These are phyloP conservation scores for Oxytorus armatus DNA, from an alignment of 2,888 invertebrate species.

Conservation along the genomic window DNA sequence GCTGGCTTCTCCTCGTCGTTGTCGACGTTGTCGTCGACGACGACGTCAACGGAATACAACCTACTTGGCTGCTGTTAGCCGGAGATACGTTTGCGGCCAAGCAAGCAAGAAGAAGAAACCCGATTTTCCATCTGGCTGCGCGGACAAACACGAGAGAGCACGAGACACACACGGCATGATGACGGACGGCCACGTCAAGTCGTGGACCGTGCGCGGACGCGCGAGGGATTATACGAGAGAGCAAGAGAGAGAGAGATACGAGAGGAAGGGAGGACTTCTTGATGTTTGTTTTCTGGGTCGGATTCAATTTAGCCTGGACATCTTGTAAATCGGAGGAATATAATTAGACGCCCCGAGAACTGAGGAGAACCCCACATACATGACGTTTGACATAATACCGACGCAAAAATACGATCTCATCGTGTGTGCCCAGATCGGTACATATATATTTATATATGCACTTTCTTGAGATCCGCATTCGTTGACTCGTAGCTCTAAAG, in stretches of 20 bases:
- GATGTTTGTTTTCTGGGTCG: slow-evolving; percentile 78
- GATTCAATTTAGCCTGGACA: slow-evolving; percentile 80
- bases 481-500: slow-evolving; percentile 4
- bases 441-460: slow-evolving; percentile 5
- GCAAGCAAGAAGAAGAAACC: slow-evolving; percentile 68
- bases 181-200: slow-evolving; percentile 81
- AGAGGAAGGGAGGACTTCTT: slow-evolving; percentile 21
- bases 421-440: slow-evolving; percentile 8
- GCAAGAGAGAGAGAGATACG: slow-evolving; percentile 20
- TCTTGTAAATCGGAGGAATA: slow-evolving; percentile 78
- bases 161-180: slow-evolving; percentile 72
- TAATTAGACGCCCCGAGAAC: slow-evolving; percentile 75
- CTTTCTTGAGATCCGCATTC: slow-evolving; percentile 39
- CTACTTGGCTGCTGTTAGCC: slow-evolving; percentile 58
- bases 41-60: slow-evolving; percentile 51
- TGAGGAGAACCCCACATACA: slow-evolving; percentile 71
- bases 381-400: slow-evolving; percentile 77
- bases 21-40: slow-evolving; percentile 38
- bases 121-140: slow-evolving; percentile 72
- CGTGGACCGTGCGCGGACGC: slow-evolving; percentile 67
- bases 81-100: slow-evolving; percentile 35
- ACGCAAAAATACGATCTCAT: slow-evolving; percentile 68
- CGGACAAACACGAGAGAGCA: slow-evolving; percentile 64
- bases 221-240: slow-evolving; percentile 67
- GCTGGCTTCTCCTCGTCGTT: slow-evolving; percentile 8